phyloP scores from a whole-genome alignment of 92 coral and sea anemone genomes.

The Umimayanthus chanpuru region DNA sequence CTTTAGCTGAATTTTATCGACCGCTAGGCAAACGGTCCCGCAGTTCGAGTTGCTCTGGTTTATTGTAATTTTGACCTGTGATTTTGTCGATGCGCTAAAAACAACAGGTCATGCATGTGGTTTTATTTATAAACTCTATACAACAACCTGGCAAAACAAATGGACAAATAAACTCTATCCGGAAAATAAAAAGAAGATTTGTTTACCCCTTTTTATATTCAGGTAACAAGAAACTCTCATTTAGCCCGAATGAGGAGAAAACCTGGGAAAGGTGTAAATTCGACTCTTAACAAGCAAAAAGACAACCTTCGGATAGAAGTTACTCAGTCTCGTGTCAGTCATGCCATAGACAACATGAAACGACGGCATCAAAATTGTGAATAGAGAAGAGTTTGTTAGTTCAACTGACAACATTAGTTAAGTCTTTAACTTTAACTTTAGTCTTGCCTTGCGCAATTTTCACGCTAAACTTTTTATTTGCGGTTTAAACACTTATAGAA shows the following conservation, averaged over 20 bases:
- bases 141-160: slow-evolving; percentile 58
- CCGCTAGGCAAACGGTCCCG: slow-evolving; percentile 28
- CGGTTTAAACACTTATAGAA: not conserved
- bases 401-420: not conserved
- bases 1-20: not conserved
- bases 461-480: no score
- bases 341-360: not conserved
- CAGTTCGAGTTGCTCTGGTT: slow-evolving; percentile 32
- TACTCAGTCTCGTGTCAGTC: not conserved
- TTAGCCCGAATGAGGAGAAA: not conserved
- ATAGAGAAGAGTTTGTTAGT: not conserved
- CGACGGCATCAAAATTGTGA: not conserved
- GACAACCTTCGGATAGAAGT: not conserved
- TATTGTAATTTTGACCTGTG: slow-evolving; percentile 32
- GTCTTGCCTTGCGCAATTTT: not conserved
- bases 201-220: not conserved
- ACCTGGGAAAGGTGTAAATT: not conserved
- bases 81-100: slow-evolving; percentile 29
- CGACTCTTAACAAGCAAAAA: not conserved
- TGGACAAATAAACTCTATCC: slow-evolving; percentile 47
- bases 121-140: slow-evolving; percentile 57
- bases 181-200: slow-evolving; percentile 14
- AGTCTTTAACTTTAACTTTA: not conserved
- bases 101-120: slow-evolving; percentile 70
- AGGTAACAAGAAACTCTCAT: not conserved